phyloP scores from a whole-genome alignment of 2,888 invertebrate genomes.

The Zygothrica quintamaculata region DNA sequence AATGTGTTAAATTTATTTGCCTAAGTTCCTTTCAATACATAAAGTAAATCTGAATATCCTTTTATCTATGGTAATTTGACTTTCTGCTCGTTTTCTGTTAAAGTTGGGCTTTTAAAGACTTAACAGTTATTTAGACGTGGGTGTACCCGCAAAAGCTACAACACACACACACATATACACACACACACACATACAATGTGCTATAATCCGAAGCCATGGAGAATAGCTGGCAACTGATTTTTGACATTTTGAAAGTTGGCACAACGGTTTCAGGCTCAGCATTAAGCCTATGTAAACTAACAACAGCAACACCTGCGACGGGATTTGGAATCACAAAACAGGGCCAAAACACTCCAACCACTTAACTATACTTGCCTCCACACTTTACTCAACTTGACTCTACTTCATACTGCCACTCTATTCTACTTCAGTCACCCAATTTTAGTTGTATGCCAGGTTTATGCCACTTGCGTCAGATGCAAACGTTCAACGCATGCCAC shows the following conservation, averaged over 20 bases:
- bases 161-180: slow-evolving; percentile 8
- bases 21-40: slow-evolving; percentile 53
- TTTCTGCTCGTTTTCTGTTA: slow-evolving; percentile 58
- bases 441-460: slow-evolving; percentile 15
- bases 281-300: slow-evolving; percentile 74
- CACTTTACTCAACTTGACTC: slow-evolving; percentile 10
- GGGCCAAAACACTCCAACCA: slow-evolving; percentile 2
- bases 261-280: slow-evolving; percentile 60
- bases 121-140: slow-evolving; percentile 41
- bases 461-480: slow-evolving; percentile 38
- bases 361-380: slow-evolving; percentile 7
- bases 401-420: slow-evolving; percentile 4
- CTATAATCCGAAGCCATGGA: slow-evolving; percentile 45
- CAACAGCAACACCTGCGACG: slow-evolving; percentile 62
- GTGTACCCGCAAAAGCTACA: slow-evolving; percentile 18
- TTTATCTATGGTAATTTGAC: slow-evolving; percentile 70
- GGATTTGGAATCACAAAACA: slow-evolving; percentile 25
- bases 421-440: not conserved
- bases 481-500: slow-evolving; percentile 68
- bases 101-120: slow-evolving; percentile 43
- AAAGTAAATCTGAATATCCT: slow-evolving; percentile 49
- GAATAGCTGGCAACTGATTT: slow-evolving; percentile 49
- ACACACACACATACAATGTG: slow-evolving; percentile 19
- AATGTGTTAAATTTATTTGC: slow-evolving; percentile 34
- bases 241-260: slow-evolving; percentile 66